Evolutionary conservation across 2,797 vertebrate genomes (phyloP).

Genomic region (Fistularia tabacaria): DNA sequence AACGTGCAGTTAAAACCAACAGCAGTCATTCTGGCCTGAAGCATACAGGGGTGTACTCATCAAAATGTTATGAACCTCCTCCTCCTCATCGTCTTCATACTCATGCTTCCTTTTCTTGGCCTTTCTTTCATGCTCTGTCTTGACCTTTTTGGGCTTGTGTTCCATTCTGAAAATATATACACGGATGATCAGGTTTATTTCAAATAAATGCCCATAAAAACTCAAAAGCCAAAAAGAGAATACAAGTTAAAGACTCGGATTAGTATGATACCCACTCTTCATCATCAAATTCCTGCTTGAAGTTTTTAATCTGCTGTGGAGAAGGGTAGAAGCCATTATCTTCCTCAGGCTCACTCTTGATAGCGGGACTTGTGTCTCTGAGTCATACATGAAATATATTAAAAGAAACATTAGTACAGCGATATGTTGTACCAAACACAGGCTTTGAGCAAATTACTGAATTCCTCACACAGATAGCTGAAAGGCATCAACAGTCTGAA

Average conservation of each 20-base stretch:
- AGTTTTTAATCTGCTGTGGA: constrained; percentile 82
- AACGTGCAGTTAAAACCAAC: neutral
- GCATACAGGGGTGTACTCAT: too few species aligned
- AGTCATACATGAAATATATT: too few species aligned
- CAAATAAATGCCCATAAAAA: too few species aligned
- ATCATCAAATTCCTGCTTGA: constrained; percentile 90
- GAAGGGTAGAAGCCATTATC: constrained; percentile 73
- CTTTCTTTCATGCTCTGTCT: constrained; percentile 93
- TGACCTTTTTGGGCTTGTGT: constrained; percentile 92
- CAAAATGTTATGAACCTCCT: neutral
- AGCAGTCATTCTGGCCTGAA: too few species aligned
- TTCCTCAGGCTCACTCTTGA: constrained; percentile 91
- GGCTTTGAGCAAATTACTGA: too few species aligned
- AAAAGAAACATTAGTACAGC: neutral
- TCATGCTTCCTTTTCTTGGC: constrained; percentile 90
- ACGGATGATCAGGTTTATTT: too few species aligned
- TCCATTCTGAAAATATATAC: constrained; percentile 72
- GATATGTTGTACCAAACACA: neutral
- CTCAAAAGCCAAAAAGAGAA: neutral
- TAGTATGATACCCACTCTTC: constrained; percentile 82
- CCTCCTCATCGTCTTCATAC: constrained; percentile 72
- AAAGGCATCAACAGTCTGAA: too few species aligned
- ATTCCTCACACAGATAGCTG: too few species aligned
- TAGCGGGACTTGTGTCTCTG: constrained; percentile 71
- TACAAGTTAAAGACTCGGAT: neutral